These are phyloP conservation scores for cat (Felis catus) DNA, from an alignment of 2,113 vertebrate genomes.

Conservation along the genomic window DNA sequence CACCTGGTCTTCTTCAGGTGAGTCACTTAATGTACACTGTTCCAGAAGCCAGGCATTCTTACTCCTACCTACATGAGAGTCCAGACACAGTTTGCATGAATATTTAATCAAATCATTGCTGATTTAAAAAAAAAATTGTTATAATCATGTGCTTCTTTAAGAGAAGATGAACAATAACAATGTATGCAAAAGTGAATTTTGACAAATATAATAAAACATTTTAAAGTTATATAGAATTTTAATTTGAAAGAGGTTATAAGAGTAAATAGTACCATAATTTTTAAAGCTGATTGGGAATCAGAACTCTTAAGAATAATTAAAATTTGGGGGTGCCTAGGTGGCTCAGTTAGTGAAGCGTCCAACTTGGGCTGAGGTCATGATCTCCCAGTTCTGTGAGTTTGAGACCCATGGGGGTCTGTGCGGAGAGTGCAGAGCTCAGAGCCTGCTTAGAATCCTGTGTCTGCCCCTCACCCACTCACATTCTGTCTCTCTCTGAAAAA, in stretches of 20 bases:
- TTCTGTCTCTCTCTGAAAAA: no score
- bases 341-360: no score
- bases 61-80: neutral
- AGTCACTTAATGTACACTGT: neutral
- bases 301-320: neutral
- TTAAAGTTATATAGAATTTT: neutral
- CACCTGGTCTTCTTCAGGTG: neutral
- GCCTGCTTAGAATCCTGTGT: no score
- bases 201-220: neutral
- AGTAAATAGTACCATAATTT: neutral
- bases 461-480: no score
- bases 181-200: neutral
- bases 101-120: neutral
- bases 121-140: neutral
- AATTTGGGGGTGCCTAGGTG: neutral
- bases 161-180: neutral
- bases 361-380: no score
- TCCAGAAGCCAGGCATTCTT: neutral
- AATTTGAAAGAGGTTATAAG: neutral
- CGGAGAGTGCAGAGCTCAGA: no score
- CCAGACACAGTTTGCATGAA: neutral
- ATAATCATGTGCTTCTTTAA: neutral
- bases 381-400: no score
- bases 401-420: no score
- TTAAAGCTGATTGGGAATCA: neutral